A percentile compares a stretch with the other conserved stretches of the same genome.
Evolutionary conservation across 1,140 invertebrate species (phyloP).

Genomic region (Pomacea maculata): DNA sequence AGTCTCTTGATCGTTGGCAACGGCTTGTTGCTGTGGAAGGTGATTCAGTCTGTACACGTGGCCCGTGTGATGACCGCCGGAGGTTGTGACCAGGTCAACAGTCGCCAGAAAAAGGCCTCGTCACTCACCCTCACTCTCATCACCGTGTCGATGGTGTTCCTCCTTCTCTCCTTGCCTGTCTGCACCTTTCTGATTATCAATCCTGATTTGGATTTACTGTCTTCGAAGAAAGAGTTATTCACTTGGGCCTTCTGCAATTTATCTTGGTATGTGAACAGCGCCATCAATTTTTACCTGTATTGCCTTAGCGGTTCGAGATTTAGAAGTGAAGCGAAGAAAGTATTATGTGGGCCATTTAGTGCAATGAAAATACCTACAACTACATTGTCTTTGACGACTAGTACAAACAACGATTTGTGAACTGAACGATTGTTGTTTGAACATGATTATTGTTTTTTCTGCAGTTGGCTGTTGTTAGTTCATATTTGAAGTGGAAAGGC

Average conservation of each 20-base stretch:
- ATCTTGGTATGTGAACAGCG: not conserved
- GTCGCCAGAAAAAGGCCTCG: constrained; percentile 1
- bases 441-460: no score
- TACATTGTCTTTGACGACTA: no score
- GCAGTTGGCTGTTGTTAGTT: no score
- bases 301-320: not conserved
- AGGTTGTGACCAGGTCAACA: not conserved
- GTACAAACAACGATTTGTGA: no score
- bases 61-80: not conserved
- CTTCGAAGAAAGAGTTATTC: not conserved
- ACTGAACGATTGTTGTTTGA: no score
- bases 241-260: not conserved
- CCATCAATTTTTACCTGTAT: no score
- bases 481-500: no score
- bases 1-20: constrained; percentile 19
- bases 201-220: not conserved
- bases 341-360: not conserved
- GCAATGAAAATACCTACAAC: no score
- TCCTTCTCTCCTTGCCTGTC: not conserved
- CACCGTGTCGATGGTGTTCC: not conserved
- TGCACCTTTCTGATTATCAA: not conserved
- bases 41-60: constrained; percentile 12
- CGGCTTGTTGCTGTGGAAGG: constrained; percentile 18
- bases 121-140: not conserved
- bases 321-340: not conserved